These are phyloP conservation scores for Tachypleus tridentatus DNA, from an alignment of 1,140 invertebrate species.

Conservation along the genomic window DNA sequence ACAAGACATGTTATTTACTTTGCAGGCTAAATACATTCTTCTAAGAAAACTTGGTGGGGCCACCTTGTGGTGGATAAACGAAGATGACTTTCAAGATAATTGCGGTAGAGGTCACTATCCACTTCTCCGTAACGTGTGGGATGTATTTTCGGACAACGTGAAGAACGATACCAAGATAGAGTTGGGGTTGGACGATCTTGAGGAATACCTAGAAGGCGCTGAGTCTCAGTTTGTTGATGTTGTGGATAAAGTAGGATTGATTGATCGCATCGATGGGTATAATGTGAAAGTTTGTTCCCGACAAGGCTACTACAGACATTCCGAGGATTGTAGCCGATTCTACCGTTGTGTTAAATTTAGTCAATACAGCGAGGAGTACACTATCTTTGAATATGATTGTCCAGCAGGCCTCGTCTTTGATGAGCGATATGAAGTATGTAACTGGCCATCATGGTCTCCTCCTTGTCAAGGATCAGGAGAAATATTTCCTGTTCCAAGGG, in stretches of 20 bases:
- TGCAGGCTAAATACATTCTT: no score
- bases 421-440: slow-evolving; percentile 51
- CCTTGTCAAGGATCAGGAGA: slow-evolving; percentile 48
- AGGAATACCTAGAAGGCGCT: slow-evolving; percentile 5
- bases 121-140: slow-evolving; percentile 12
- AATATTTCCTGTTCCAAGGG: slow-evolving; percentile 46
- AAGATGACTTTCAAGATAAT: slow-evolving; percentile 28
- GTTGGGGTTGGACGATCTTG: neutral
- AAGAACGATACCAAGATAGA: neutral
- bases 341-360: slow-evolving; percentile 72
- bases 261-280: slow-evolving; percentile 25
- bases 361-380: slow-evolving; percentile 56
- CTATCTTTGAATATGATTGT: slow-evolving; percentile 70
- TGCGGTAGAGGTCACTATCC: slow-evolving; percentile 27
- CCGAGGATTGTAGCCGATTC: slow-evolving; percentile 60
- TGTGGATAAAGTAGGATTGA: slow-evolving; percentile 49
- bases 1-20: neutral
- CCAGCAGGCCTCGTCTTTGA: slow-evolving; percentile 67
- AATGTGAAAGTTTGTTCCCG: slow-evolving; percentile 54
- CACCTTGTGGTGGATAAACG: slow-evolving; percentile 34
- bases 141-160: neutral
- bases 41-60: slow-evolving; percentile 36
- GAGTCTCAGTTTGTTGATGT: slow-evolving; percentile 16
- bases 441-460: slow-evolving; percentile 61
- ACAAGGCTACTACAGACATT: slow-evolving; percentile 67